Evolutionary conservation across 2,797 vertebrate species (phyloP), one percentile per base, ranked within the genome.

Genomic region (Neoniphon sammara): DNA sequence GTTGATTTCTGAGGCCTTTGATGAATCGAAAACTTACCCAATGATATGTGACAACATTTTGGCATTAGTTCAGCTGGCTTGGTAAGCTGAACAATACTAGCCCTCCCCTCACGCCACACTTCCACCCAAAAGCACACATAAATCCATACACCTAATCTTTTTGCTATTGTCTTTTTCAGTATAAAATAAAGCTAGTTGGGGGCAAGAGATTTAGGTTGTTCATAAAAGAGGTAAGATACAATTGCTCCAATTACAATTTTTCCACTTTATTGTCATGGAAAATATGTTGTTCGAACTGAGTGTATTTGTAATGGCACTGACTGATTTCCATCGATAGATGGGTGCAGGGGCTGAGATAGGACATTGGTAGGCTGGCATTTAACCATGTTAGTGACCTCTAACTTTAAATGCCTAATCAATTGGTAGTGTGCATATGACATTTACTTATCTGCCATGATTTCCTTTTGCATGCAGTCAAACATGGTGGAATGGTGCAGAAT

Each of bases 391-490:
- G 63, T 85, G 78, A 82, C 81, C 73, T 80, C 82, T 79, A 77
- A 44, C 81, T 89, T 86, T 85, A 82, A 83, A 87, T 80, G 72
- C 74, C 70, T 71, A 77, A 84, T 83, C 80, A 86, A 79, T 86
- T 85, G 67, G 57, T 63, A 78, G 63, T 80, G 66, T 68, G 44
- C 66, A 63, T 78, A 36, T 82, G 77, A 82, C 76, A 78, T 88
- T 88, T 86, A 67, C 81, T 81, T 84, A 77, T 83, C 81, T 46
- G 73, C 3, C 42, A 72, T 73, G 73, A 75, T 83, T 84, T 78
- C 39, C 7, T 27, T 65, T 67, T 75, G 59, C 57, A 66, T 84
- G 65, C 79, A 68, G 83, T 87, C 77, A 84, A 73, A 69, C 53
- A 73, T 70, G 77, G 50, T 73, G 58, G 53, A 76, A 60, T 8